These are phyloP conservation scores for Hozukius guyotensis DNA, from an alignment of 2,797 vertebrate species.

Conservation along the genomic window DNA sequence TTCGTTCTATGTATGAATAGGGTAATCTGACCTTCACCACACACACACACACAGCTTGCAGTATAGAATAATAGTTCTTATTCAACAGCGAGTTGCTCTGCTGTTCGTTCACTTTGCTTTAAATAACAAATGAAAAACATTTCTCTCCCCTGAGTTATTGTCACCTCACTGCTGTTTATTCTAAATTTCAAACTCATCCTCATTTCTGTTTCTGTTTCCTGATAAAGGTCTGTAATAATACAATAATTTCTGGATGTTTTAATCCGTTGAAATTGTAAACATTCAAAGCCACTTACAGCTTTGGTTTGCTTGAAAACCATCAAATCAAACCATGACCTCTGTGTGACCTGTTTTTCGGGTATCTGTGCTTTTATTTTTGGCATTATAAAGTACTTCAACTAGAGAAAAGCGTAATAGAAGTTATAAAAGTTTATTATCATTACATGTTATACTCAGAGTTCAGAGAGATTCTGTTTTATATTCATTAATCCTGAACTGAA, in stretches of 20 bases:
- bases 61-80: conserved; percentile 36
- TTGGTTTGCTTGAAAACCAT: background rate
- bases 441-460: background rate
- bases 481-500: background rate
- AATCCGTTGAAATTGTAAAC: background rate
- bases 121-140: background rate
- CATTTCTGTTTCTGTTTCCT: background rate
- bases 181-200: background rate
- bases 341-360: background rate
- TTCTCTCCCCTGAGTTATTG: background rate
- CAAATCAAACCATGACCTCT: background rate
- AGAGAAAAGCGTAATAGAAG: background rate
- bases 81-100: conserved; percentile 29
- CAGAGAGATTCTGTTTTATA: background rate
- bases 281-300: background rate
- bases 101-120: conserved; percentile 6
- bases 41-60: background rate
- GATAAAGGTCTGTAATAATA: background rate
- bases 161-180: background rate
- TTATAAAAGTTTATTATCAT: background rate
- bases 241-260: background rate
- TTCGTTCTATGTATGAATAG: conserved; percentile 34
- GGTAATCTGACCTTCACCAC: conserved; percentile 51
- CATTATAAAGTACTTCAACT: background rate
- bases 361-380: background rate